phyloP scores from a whole-genome alignment of 2,888 invertebrate genomes.

The Epinotia brunnichana region DNA sequence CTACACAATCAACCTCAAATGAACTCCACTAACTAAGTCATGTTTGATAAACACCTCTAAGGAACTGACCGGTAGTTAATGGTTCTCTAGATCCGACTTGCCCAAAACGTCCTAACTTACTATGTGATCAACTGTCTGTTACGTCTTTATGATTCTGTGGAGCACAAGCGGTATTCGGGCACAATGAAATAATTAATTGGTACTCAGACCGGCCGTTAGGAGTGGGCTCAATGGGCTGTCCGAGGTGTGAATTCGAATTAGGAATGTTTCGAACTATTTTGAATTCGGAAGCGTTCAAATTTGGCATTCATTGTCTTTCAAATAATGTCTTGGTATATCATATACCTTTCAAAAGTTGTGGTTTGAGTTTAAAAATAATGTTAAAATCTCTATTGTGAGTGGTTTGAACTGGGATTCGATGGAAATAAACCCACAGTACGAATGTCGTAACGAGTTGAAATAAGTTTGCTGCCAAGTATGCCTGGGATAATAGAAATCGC shows the following conservation, averaged over 20 bases:
- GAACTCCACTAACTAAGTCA: slow-evolving; percentile 60
- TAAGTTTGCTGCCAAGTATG: not conserved
- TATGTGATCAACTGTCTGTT: not conserved
- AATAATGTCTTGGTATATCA: not conserved
- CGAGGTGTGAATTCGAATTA: slow-evolving; percentile 64
- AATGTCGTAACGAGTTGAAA: not conserved
- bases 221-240: slow-evolving; percentile 64
- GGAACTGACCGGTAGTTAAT: slow-evolving; percentile 81
- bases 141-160: slow-evolving; percentile 8
- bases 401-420: too few species aligned
- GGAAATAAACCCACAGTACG: not conserved
- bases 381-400: not conserved
- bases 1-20: slow-evolving; percentile 48
- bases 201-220: slow-evolving; percentile 71
- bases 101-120: not conserved
- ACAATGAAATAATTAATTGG: slow-evolving; percentile 83
- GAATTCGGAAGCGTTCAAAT: slow-evolving; percentile 51
- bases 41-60: slow-evolving; percentile 79
- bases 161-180: slow-evolving; percentile 65
- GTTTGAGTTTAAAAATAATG: not conserved
- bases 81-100: slow-evolving; percentile 62
- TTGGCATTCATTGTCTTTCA: not conserved
- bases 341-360: too few species aligned
- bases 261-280: slow-evolving; percentile 57
- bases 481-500: slow-evolving; percentile 32